Base-by-base conservation (phyloP, 2,797 vertebrate genomes). In the Pseudomugil gertrudae region DNA sequence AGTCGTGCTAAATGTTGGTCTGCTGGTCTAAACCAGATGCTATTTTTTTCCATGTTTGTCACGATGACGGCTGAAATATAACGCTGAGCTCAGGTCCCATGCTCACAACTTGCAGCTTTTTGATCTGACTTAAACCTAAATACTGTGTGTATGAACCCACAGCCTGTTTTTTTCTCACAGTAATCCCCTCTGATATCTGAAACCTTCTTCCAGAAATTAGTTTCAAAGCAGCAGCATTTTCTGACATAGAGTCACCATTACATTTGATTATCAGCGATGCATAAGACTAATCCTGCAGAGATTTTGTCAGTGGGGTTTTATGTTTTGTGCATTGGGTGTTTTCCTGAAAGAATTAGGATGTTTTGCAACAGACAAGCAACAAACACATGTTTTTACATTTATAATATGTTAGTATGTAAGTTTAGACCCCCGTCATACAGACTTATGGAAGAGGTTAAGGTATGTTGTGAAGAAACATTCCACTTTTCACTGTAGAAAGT, bases 211-310 rank as follows among this genome's bases (percentile, higher is more conserved):
- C 2, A 9, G 21, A 78, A 26, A 53, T 21, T 9, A 29, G 32
- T 76, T 59, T 80, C 33, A 33, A 19, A 48, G 53, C 51, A 23
- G 32, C 45, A 33, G 64, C 48, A 21, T 51, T 64, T 63, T 38
- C 45, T 66, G 62, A 80, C 68, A 67, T 69, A 40, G 65, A 63
- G 73, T 56, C 43, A 24, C 29, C 52, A 19, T 70, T 48, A 27
- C 47, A 68, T 73, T 63, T 72, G 45, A 76, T 69, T 57, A 53
- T 79, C 74, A 56, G 29, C 33, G 1, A 26, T 73, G 76, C 66
- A 66, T 80, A 53, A 63, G 26, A 57, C 17, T 86, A 84, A 88
- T 86, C 84, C 81, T 58, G 56, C 1, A 1, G 74, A 81, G 81
- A 71, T 76, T 81, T 68, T 50, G 40, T 51, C 29, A 36, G 17